Percentiles rank a stretch among this genome's conserved stretches.
Evolutionary conservation across 2,888 invertebrate species (phyloP).

Genomic region (Carpatolechia fugitivella): DNA sequence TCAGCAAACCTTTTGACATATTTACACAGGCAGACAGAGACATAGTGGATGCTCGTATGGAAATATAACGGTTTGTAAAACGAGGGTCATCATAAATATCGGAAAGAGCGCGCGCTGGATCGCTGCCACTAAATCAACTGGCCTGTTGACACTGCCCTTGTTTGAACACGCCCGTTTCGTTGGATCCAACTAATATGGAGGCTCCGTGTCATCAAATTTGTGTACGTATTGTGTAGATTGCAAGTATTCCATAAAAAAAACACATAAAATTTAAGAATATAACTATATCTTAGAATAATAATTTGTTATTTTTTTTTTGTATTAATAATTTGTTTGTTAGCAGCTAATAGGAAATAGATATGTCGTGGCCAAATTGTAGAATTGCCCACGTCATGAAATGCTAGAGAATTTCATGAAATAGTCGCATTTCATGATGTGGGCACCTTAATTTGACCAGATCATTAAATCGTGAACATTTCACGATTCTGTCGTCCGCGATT

Average conservation of each 20-base stretch:
- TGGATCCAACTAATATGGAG: not conserved
- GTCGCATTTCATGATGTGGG: no score
- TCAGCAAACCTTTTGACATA: not conserved
- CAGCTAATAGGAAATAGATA: no score
- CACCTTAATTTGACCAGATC: no score
- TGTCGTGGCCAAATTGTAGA: no score
- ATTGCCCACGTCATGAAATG: no score
- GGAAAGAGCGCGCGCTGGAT: not conserved
- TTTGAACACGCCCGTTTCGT: conserved; percentile 1
- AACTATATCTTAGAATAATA: no score
- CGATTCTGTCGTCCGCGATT: no score
- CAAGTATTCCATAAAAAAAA: not conserved
- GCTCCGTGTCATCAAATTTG: not conserved
- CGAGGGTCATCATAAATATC: not conserved
- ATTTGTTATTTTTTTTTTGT: no score
- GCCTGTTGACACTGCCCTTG: conserved; percentile 4
- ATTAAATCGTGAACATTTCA: no score
- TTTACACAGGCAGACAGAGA: not conserved
- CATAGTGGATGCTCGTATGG: not conserved
- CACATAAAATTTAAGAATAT: no score
- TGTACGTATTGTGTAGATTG: not conserved
- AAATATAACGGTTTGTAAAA: conserved; percentile 13
- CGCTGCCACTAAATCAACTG: conserved; percentile 5
- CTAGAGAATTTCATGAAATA: no score
- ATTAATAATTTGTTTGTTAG: no score